Evolutionary conservation across 2,797 vertebrate genomes (phyloP), one percentile per base, ranked within the genome.

Genomic region (Hippocampus kuda): DNA sequence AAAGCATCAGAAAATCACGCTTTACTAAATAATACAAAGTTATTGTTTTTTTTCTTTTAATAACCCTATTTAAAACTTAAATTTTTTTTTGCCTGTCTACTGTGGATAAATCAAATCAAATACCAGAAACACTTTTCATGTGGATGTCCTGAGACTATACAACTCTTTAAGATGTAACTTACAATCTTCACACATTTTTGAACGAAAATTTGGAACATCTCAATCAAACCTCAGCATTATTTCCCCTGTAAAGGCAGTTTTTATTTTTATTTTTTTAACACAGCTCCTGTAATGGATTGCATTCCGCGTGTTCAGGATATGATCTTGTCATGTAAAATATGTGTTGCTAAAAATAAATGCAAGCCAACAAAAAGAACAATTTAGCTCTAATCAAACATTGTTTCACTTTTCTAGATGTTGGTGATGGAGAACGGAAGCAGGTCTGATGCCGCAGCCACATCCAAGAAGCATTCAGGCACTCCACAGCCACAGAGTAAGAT

Each of bases 401-500:
- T 15, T 30, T 5, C 2, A 60, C 27, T 34, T 63, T 75, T 62
- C 70, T 30, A 70, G 54, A 38, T 2, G 72, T 1, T 74, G 27
- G 72, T 86, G 81, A 86, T 89, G 89, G 89, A 88, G 82, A 84
- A 87, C 77, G 84, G 83, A 80, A 90, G 84, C 79, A 87, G 90
- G 75, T 85, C 74, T 67, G 88, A 91, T 76, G 78, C 80, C 72
- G 84, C 88, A 10, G 79, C 88, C 66, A 78, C 85, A 60, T 78
- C 88, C 68, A 91, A 89, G 81, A 90, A 85, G 76, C 89, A 89
- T 57, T 68, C 86, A 63, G 86, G 79, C 72, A 85, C 92, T 34
- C 81, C 88, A 68, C 89, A 90, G 63, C 79, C 91, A 68, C 92
- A 92, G 70, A 89, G 92, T 93, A 84, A 85, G 86, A 30, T 26